Evolutionary conservation across 2,888 invertebrate genomes (phyloP).

Genomic region (Euspilapteryx auroguttella): DNA sequence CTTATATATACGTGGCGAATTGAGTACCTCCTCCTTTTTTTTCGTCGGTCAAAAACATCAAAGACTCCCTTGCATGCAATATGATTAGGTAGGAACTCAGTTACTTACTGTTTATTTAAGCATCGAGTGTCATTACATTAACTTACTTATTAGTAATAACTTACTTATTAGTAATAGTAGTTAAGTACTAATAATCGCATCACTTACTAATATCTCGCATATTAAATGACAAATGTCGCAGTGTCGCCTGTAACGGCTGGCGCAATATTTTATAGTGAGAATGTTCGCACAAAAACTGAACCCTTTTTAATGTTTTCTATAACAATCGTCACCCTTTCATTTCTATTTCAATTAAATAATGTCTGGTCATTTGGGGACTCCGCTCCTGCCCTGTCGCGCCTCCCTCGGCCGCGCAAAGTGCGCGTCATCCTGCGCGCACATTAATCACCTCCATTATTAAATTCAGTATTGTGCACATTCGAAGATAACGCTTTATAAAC

Average conservation of each 20-base stretch:
- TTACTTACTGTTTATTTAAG: too few relatives aligned
- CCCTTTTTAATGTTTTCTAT: conserved; percentile 53
- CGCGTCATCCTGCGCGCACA: conserved; percentile 56
- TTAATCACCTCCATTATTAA: conserved; percentile 59
- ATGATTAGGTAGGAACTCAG: too few relatives aligned
- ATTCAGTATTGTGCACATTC: conserved; percentile 58
- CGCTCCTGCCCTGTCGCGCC: too few relatives aligned
- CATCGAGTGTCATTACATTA: too few relatives aligned
- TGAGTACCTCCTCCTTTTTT: too few relatives aligned
- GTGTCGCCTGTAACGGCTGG: conserved; percentile 53
- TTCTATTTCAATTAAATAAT: conserved; percentile 61
- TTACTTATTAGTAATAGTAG: too few relatives aligned
- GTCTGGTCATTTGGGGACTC: conserved; percentile 63
- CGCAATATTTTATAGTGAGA: conserved; percentile 54
- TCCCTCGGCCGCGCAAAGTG: conserved; percentile 25
- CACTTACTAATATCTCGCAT: conserved; percentile 13
- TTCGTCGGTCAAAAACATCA: too few relatives aligned
- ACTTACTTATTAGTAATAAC: too few relatives aligned
- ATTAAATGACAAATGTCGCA: conserved; percentile 52
- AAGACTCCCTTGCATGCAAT: too few relatives aligned
- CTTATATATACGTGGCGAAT: too few relatives aligned
- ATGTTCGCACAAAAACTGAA: conserved; percentile 38
- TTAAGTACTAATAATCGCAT: too few relatives aligned
- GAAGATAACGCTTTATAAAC: conserved; percentile 59
- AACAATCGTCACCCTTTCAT: conserved; percentile 59